Base-by-base conservation (phyloP, 2,888 invertebrate genomes). In the Encarsia formosa region DNA sequence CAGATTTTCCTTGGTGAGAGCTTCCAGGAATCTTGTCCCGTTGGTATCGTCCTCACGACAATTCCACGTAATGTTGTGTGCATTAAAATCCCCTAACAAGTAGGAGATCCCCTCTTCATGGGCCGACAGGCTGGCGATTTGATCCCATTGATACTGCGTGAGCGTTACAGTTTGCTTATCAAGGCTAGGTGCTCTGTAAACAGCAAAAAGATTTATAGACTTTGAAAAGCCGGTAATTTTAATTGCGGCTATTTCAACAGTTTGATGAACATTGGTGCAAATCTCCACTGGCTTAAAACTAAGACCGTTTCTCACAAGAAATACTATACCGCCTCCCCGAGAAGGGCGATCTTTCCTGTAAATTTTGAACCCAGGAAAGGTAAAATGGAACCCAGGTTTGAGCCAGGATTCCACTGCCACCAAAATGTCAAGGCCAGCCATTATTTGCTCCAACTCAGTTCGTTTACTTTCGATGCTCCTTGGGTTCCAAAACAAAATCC, bases 81-180 rank as follows among this genome's bases (percentile, higher is more conserved):
- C 39, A n/a, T 47, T 47, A 13, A 47, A 47, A 22, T 47, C 47
- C 4, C 39, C 38, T 15, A 20, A 29, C 13, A 29, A 29, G 13
- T 9, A 9, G 29, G 8, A 29, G 13, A 9, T 29, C n/a, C n/a
- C n/a, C n/a, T n/a, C n/a, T n/a, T n/a, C n/a, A n/a, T n/a, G n/a
- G n/a, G n/a, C n/a, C n/a, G n/a, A n/a, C n/a, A n/a, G n/a, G n/a
- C n/a, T n/a, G n/a, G n/a, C n/a, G n/a, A n/a, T 29, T 29, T 29
- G 29, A 29, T 29, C 13, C 29, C 29, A 29, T 29, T 29, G 29
- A 9, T 8, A 29, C 13, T 29, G 29, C 8, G 8, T 29, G 29
- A 29, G 29, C n/a, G n/a, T n/a, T n/a, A n/a, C n/a, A n/a, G n/a
- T n/a, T n/a, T n/a, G n/a, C n/a, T n/a, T n/a, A n/a, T n/a, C n/a